Evolutionary conservation across 2,797 vertebrate genomes (phyloP).

Genomic region (Chaetophractus vellerosus): DNA sequence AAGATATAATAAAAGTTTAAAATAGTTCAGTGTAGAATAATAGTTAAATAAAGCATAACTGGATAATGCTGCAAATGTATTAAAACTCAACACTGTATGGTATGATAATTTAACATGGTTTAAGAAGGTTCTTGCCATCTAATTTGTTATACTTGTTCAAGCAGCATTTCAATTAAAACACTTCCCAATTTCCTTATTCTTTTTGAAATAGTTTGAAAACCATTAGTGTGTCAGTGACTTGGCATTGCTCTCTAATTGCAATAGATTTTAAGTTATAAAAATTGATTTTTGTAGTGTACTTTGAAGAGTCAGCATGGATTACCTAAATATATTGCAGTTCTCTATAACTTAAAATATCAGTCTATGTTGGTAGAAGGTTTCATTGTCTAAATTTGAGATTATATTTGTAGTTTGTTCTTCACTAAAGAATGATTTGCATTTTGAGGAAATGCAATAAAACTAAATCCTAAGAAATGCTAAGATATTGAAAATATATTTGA

Average conservation of each 20-base stretch:
- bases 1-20: slow-evolving; percentile 54
- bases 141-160: slow-evolving; percentile 53
- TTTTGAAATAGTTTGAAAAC: slow-evolving; percentile 78
- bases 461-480: slow-evolving; percentile 68
- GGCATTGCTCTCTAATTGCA: slow-evolving; percentile 76
- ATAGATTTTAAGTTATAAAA: slow-evolving; percentile 82
- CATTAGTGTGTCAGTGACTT: slow-evolving; percentile 77
- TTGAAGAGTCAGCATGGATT: slow-evolving; percentile 75
- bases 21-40: neutral
- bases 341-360: slow-evolving; percentile 68
- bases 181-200: slow-evolving; percentile 56
- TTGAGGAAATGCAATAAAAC: slow-evolving; percentile 67
- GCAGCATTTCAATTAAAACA: slow-evolving; percentile 72
- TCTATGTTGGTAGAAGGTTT: slow-evolving; percentile 64
- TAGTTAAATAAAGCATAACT: slow-evolving; percentile 25
- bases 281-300: slow-evolving; percentile 79
- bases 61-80: neutral
- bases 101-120: slow-evolving; percentile 48
- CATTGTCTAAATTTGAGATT: slow-evolving; percentile 70
- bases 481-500: slow-evolving; percentile 30
- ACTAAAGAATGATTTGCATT: slow-evolving; percentile 65
- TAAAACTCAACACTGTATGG: slow-evolving; percentile 6
- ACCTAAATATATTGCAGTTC: slow-evolving; percentile 70
- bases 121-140: slow-evolving; percentile 7
- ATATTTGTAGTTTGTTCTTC: slow-evolving; percentile 56